Conservation (phyloP, 2,113 vertebrate genomes). For the Aleadryas rufinucha region DNA sequence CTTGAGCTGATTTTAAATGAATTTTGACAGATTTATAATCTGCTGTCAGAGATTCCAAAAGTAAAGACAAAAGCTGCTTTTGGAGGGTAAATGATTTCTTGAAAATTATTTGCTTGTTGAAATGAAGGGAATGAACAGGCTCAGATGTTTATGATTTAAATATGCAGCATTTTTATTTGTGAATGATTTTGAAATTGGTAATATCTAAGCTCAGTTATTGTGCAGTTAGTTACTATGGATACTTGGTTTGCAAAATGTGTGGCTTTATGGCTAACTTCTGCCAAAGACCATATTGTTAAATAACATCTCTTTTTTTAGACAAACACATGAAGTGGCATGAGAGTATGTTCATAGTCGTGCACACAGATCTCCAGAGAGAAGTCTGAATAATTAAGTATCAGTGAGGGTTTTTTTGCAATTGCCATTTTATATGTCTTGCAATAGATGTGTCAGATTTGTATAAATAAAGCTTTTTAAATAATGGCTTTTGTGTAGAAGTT, state of each 20-base stretch:
- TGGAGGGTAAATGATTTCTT: not conserved
- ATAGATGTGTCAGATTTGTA: not conserved
- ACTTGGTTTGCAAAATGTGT: not conserved
- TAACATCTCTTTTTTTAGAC: not conserved
- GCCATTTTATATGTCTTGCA: not conserved
- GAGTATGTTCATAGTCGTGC: not conserved
- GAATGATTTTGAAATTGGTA: constrained; percentile 37
- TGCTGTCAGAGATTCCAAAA: not conserved
- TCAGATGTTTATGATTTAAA: not conserved
- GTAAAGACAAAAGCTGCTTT: not conserved
- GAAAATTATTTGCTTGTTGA: constrained; percentile 11
- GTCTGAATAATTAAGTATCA: not conserved
- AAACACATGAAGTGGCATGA: not conserved
- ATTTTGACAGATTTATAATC: not conserved
- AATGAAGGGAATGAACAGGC: not conserved
- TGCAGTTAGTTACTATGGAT: constrained; percentile 30
- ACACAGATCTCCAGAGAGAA: not conserved
- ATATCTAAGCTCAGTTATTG: not conserved
- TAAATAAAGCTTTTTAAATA: not conserved
- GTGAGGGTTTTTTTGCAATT: not conserved
- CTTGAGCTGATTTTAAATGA: not conserved
- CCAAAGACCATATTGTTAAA: not conserved
- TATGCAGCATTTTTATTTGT: not conserved
- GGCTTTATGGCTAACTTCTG: not conserved
- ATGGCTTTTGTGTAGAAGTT: not conserved